Conservation (phyloP, 2,888 invertebrate genomes). For the Automeris io region DNA sequence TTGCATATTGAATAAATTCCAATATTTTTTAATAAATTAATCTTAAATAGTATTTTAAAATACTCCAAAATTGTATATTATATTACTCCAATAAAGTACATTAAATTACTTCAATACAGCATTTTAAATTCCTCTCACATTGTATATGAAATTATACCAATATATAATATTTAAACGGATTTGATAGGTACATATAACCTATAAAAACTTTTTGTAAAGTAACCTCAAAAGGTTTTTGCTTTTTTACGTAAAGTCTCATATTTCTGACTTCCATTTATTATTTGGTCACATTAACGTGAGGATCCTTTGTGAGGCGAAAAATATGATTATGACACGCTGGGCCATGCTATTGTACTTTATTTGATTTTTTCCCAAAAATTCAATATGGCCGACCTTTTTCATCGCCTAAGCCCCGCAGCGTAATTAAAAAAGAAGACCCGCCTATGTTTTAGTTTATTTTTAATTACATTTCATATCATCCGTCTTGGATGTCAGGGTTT, state of each 20-base stretch:
- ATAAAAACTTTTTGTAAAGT: conserved; percentile 1
- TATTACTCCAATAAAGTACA: no score
- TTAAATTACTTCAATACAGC: no score
- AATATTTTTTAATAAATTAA: no score
- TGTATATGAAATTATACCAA: no score
- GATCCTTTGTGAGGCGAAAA: conserved; percentile 66
- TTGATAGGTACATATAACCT: no score
- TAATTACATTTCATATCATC: not conserved
- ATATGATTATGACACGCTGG: conserved; percentile 69
- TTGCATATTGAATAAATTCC: no score
- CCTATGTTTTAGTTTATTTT: conserved; percentile 3
- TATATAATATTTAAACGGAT: no score
- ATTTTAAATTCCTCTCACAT: no score
- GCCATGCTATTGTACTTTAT: conserved; percentile 66
- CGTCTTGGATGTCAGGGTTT: not conserved
- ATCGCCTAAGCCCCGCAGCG: conserved; percentile 26
- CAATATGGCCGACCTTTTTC: conserved; percentile 49
- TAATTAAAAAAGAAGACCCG: conserved; percentile 37
- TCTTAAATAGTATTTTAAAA: no score
- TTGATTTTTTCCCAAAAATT: conserved; percentile 57
- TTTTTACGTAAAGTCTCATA: conserved; percentile 8
- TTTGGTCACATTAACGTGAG: conserved; percentile 64
- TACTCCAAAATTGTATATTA: no score
- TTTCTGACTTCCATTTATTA: conserved; percentile 64
- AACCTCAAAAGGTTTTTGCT: conserved; percentile 2